Evolutionary conservation across 2,113 vertebrate genomes (phyloP).

Genomic region (Emberiza fucata): DNA sequence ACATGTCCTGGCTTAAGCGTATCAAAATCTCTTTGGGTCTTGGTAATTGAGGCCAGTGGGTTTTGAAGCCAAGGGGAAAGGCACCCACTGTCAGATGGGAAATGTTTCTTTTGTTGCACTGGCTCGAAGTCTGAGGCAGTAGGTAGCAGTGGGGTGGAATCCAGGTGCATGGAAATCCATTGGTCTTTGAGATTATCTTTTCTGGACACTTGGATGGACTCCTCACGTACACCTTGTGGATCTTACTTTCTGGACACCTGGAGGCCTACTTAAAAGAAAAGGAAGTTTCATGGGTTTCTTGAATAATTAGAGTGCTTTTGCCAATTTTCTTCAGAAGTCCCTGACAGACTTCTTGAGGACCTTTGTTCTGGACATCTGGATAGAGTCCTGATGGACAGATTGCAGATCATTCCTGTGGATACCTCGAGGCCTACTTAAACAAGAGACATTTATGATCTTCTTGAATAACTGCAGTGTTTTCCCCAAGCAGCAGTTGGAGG

Average conservation of each 20-base stretch:
- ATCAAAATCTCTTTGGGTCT: not conserved
- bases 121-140: not conserved
- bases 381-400: not conserved
- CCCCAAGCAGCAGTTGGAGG: not conserved
- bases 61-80: not conserved
- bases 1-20: not conserved
- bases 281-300: not conserved
- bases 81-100: rapidly evolving
- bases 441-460: not conserved
- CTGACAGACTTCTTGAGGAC: not conserved
- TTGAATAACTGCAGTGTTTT: not conserved
- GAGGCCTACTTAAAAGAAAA: not conserved
- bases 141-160: not conserved
- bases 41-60: not conserved
- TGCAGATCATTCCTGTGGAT: not conserved
- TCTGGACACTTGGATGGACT: not conserved
- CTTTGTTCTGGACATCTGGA: not conserved
- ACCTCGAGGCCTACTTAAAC: rapidly evolving
- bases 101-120: not conserved
- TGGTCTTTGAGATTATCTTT: not conserved
- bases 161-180: not conserved
- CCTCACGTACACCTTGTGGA: too few relatives aligned
- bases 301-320: not conserved
- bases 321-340: not conserved
- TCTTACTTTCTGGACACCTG: not conserved